Base-by-base conservation (phyloP, 2,888 invertebrate genomes). In the Acrocyrtus sp. region DNA sequence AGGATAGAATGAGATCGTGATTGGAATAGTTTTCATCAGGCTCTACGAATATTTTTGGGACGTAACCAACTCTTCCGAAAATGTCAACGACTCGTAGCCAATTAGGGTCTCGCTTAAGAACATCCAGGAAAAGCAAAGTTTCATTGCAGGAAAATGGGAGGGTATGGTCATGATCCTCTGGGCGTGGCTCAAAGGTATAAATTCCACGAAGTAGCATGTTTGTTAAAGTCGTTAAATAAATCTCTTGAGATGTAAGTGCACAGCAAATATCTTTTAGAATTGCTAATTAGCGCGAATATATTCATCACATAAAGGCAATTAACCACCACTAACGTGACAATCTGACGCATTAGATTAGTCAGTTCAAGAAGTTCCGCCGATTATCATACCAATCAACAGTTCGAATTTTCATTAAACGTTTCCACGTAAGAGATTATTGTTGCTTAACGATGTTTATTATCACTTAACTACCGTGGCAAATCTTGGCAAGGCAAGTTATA, bases 31-130 rank as follows among this genome's bases (percentile, higher is more conserved):
- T 19, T 17, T 70, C 66, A n/a, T 48, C 66, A 2, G 66, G 65
- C 60, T 70, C 60, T 3, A 68, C 68, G 19, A 70, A 72, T 21
- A 50, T 57, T n/a, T 47, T 61, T 17, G 75, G 75, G 15, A 75
- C 66, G 41, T 67, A 75, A 3, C 75, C 75, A 43, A 75, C 51
- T 15, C 62, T 53, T 3, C 75, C 75, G 15, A 29, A n/a, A 5
- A 57, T 61, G 39, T 70, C 70, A 8, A 22, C 70, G 8, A 75
- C 75, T 57, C 56, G 56, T 3, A 75, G 50, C 75, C 75, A 75
- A 57, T 75, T 75, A 3, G 19, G 12, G 27, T 75, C 70, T 15
- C 61, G 45, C 26, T 60, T 66, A 21, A 66, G 56, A 29, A 65
- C 62, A 8, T 70, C 70, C 5, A 75, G 50, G 43, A 75, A 70